Base-by-base conservation (phyloP, 1,140 invertebrate species). In the Delia radicum region DNA sequence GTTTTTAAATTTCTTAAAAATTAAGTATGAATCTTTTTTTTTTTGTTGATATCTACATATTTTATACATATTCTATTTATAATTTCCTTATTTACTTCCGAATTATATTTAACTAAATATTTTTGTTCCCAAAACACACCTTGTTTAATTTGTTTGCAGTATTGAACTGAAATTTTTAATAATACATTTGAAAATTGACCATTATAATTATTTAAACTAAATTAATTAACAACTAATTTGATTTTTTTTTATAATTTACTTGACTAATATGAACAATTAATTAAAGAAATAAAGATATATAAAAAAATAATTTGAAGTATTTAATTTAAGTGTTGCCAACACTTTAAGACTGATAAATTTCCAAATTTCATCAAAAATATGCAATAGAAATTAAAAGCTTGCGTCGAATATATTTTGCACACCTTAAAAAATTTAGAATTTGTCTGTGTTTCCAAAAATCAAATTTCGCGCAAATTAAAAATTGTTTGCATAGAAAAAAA, bases 71-170 rank as follows among this genome's bases (percentile, higher is more conserved):
- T 21, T 8, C n/a, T 55, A 21, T n/a, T 55, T 55, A 55, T n/a
- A 18, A 65, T 65, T 65, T 28, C 0, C 18, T 21, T 62, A 24
- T 73, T 46, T 46, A 5, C 1, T 18, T 73, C 12, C 33, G 61
- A 61, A 27, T 26, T 18, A 26, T 74, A 81, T 82, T 82, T 80
- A 84, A 84, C 82, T 84, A 84, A 79, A 18, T 15, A 31, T 81
- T 79, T 80, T 84, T 84, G 82, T 84, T 84, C 82, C 82, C 82
- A 84, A 82, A 84, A 84, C 82, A 84, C 82, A 46, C 37, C 42
- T 73, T 73, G 42, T 46, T 61, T 71, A 7, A 2, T 55, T 62
- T 67, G 28, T 29, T 67, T 31, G 27, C 63, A 67, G 63, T 28
- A 18, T 67, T 55, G 18, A 5, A 42, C 37, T 42, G 61, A 63